Evolutionary conservation across 2,113 vertebrate species (phyloP), one percentile per base, ranked within the genome.

Genomic region (Oenanthe melanoleuca): DNA sequence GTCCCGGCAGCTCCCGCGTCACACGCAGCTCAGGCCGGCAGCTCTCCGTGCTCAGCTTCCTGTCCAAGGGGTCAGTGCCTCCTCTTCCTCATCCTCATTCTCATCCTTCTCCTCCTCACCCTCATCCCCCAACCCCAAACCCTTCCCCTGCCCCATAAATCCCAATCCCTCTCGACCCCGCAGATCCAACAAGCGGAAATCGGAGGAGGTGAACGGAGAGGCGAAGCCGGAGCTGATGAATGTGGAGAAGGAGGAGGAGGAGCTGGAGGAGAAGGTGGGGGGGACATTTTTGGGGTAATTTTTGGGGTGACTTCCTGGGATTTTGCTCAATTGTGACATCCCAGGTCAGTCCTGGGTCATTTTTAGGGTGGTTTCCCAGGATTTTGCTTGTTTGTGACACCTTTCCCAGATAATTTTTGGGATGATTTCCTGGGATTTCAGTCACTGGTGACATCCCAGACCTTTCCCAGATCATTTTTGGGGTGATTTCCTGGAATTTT

Each of bases 21-120:
- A 98, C 99, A 2, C 98, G 99, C 64, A 99, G 98, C 89, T 97
- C 97, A 7, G 98, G 98, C 52, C 99, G 99, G 94, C 99, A 99
- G 92, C 98, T 97, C 6, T 98, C 98, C 42, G 98, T 99, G 82
- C 44, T 98, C 20, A 98, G 98, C 42, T 95, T 99, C 95, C 99
- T 99, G 64, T 93, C 97, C 34, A 99, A 98, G 98, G 98, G 98
- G 99, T 99, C 92, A 97, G 99, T 16, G 3, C 72, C 63, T 71
- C 69, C 20, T 59, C 66, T 10, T 45, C 71, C 37, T 44, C 71
- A 5, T 4, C 26, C 21, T 50, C 49, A 8, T 49, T 22, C 21
- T 24, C 45, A 3, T 66, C 73, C 40, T 44, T 66, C 45, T 44
- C 66, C 5, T 3, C 50, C 50, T 50, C 49, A 25, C 37, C 71